Base-by-base conservation (phyloP, 2,113 vertebrate species). In the Phalacrocorax pelagicus region DNA sequence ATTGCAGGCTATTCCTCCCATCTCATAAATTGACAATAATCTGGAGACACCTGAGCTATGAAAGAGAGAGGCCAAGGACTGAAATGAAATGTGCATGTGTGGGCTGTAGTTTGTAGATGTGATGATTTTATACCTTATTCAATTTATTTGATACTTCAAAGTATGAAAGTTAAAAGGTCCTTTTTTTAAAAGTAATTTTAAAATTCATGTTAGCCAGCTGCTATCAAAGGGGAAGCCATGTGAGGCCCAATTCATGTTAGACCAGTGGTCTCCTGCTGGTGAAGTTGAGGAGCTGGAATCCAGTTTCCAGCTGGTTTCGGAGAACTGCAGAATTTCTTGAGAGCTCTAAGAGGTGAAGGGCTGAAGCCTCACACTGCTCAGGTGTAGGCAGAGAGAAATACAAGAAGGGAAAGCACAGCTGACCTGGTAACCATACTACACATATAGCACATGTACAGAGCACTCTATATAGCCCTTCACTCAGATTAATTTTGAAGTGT, bases 11-110 rank as follows among this genome's bases (percentile, higher is more conserved):
- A 34, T 47, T 91, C 38, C 47, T 87, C 34, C 36, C 66, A 82
- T 81, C 77, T 59, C 66, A 58, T 0, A 83, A 54, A 84, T 6
- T 46, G 47, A 84, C 69, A 89, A 52, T 57, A 75, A 89, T 15
- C 65, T 82, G 78, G 86, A 91, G 47, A 57, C 22, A 13, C 36
- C 70, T 94, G 83, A 96, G 93, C 90, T 95, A 92, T 89, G 87
- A 91, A 91, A 96, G 86, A 81, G 44, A 70, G 32, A 93, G 62
- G 71, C 65, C 52, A 95, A 94, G 83, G 91, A 94, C 91, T 85
- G 89, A 96, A 94, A 94, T 0, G 0, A 67, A 79, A 81, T 30
- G 29, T 63, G 65, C n/a, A 4, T 12, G 30, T 24, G 36, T 22
- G 44, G 78, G 52, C 86, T 75, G 23, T 8, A 79, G 20, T 55